Base-by-base conservation (phyloP, 2,888 invertebrate species). In the Hydroisotoma schaefferi region DNA sequence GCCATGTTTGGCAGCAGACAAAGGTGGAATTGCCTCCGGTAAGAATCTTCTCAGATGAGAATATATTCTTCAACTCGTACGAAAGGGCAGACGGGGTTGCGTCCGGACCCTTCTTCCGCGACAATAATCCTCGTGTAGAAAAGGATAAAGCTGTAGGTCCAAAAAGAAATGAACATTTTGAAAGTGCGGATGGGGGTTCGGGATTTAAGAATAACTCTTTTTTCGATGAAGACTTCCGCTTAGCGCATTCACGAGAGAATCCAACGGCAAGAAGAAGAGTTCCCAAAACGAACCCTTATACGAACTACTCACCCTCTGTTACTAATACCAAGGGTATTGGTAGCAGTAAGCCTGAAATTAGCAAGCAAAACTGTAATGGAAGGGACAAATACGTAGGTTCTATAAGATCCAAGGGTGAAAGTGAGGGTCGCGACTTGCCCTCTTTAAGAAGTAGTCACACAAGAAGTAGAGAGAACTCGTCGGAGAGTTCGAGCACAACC, bases 221-320 rank as follows among this genome's bases (percentile, higher is more conserved):
- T n/a, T n/a, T n/a, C n/a, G n/a, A n/a, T n/a, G n/a, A n/a, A n/a
- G n/a, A n/a, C n/a, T n/a, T n/a, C n/a, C n/a, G n/a, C 33, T 33
- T 33, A 15, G 33, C 8, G 33, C 33, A 23, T 12, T 25, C 46
- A 15, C 6, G 5, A 23, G 46, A 46, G 10, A 57, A 59, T 12
- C 67, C 67, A 20, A 27, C 63, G 22, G 61, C 67, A 10, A 44
- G 72, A n/a, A 58, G 64, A n/a, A n/a, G 69, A 26, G 65, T 72
- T 1, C 71, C 72, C 18, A 72, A 69, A 55, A 70, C 69, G 8
- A 68, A 71, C 56, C 69, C 72, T 1, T 72, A 71, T 46, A 66
- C 67, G 20, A 72, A 70, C 46, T 70, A 65, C 48, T 63, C 60
- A 2, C 65, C 70, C 0, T 49, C 40, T 18, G 12, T 6, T 18